phyloP scores from a whole-genome alignment of 53 echinoderm and acorn worm species.

The Echinometra lucunter region DNA sequence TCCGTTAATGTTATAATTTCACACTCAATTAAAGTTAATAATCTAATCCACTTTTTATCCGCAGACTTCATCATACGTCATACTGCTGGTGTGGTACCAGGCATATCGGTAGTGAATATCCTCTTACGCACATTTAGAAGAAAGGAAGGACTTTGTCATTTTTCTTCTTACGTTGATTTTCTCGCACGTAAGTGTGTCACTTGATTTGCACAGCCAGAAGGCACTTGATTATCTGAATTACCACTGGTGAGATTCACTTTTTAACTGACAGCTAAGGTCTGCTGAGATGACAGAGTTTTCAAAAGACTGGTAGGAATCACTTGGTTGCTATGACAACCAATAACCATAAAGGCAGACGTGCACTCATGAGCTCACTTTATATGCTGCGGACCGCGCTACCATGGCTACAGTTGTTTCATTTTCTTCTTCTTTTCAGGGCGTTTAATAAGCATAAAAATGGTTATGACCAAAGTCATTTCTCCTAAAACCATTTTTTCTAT shows the following conservation, averaged over 20 bases:
- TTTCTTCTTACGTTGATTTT: background rate
- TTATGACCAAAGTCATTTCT: too few species aligned
- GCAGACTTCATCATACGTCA: background rate
- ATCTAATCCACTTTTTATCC: background rate
- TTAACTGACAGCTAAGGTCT: background rate
- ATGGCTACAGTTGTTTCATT: too few species aligned
- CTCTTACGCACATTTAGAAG: background rate
- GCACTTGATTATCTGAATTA: constrained; percentile 14
- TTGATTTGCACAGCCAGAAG: background rate
- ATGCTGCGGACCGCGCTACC: too few species aligned
- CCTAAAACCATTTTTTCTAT: too few species aligned
- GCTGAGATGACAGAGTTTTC: background rate
- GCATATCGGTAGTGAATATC: background rate
- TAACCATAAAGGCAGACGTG: background rate
- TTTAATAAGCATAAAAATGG: too few species aligned
- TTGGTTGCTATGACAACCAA: background rate
- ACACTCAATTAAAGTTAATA: background rate
- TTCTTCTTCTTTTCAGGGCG: too few species aligned
- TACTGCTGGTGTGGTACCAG: background rate
- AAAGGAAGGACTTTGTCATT: background rate
- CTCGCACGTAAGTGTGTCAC: background rate
- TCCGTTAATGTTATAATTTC: too few species aligned
- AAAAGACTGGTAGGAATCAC: background rate
- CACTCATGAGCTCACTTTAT: background rate
- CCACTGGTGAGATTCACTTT: background rate